phyloP scores from a whole-genome alignment of 1,140 invertebrate genomes.

The Oppia nitens region DNA sequence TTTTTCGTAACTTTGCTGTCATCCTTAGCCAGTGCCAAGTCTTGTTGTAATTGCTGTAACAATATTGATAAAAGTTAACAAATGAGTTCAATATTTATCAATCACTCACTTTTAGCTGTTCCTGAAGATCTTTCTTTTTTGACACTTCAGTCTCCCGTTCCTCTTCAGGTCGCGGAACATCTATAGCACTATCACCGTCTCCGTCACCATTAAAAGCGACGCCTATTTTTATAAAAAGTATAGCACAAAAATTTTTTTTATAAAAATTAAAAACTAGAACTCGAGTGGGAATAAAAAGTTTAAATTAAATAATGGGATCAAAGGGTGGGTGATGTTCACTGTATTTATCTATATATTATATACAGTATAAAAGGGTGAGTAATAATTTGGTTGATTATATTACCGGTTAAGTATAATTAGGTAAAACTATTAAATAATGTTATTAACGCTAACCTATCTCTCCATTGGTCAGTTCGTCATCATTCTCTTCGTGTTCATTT shows the following conservation, averaged over 20 bases:
- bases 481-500: slow-evolving; percentile 25
- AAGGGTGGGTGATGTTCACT: too few species aligned
- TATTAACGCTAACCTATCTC: slow-evolving; percentile 57
- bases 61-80: slow-evolving; percentile 1
- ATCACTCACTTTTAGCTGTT: slow-evolving; percentile 65
- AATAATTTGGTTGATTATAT: too few species aligned
- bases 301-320: too few species aligned
- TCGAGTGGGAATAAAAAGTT: too few species aligned
- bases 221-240: too few species aligned
- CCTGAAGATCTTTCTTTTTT: slow-evolving; percentile 77
- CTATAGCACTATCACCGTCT: slow-evolving; percentile 44
- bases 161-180: slow-evolving; percentile 67
- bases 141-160: slow-evolving; percentile 77
- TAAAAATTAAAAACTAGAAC: too few species aligned
- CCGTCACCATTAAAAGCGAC: slow-evolving; percentile 39
- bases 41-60: slow-evolving; percentile 68
- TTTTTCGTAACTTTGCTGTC: slow-evolving; percentile 46
- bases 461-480: slow-evolving; percentile 48
- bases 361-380: too few species aligned
- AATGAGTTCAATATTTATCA: slow-evolving; percentile 1
- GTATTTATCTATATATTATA: too few species aligned
- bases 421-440: not conserved
- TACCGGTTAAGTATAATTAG: too few species aligned
- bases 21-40: slow-evolving; percentile 81
- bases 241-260: too few species aligned